These are phyloP conservation scores for Cinara cedri DNA, from an alignment of 2,888 invertebrate species.

Conservation along the genomic window DNA sequence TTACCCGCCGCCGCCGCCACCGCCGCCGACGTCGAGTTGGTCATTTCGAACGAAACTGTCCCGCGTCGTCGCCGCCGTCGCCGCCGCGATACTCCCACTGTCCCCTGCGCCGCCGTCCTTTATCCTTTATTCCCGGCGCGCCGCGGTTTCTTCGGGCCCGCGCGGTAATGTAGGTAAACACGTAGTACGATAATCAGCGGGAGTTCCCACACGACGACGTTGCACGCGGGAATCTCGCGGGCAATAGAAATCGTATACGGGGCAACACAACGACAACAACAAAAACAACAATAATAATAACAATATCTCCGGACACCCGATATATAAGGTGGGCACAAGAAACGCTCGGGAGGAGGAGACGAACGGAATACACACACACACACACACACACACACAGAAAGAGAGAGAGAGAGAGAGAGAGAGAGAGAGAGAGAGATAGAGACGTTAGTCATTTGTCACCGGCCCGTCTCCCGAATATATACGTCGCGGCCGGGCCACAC, in stretches of 20 bases:
- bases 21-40: conserved; percentile 15
- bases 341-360: neutral
- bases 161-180: conserved; percentile 42
- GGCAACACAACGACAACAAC: too few species aligned
- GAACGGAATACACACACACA: too few species aligned
- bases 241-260: conserved; percentile 50
- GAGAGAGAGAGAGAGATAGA: neutral
- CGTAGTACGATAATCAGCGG: conserved; percentile 37
- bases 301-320: conserved; percentile 34
- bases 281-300: too few species aligned
- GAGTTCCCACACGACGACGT: conserved; percentile 41
- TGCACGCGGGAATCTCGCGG: conserved; percentile 7
- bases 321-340: neutral
- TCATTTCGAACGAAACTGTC: too few species aligned
- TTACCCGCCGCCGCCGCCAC: conserved; percentile 9
- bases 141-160: neutral
- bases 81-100: neutral
- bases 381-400: neutral
- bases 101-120: neutral
- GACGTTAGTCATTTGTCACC: conserved; percentile 54
- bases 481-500: conserved; percentile 30
- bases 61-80: conserved; percentile 23
- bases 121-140: neutral
- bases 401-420: conserved; percentile 8
- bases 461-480: conserved; percentile 42